phyloP scores from a whole-genome alignment of 2,113 vertebrate species.

The Corynorhinus townsendii region DNA sequence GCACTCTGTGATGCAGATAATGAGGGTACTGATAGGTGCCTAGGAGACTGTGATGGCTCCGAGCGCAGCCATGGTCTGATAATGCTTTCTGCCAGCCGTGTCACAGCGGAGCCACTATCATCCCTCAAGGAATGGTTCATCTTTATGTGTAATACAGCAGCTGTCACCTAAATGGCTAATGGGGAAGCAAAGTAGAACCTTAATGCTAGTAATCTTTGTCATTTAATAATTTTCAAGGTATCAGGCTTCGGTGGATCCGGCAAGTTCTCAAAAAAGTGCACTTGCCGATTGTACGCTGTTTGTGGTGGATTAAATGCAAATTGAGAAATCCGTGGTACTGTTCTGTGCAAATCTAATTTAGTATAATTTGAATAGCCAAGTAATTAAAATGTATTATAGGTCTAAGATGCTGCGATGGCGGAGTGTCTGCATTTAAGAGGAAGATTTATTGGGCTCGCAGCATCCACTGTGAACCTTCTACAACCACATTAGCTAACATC shows the following conservation, averaged over 20 bases:
- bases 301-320: slow-evolving; percentile 74
- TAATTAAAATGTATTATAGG: slow-evolving; percentile 89
- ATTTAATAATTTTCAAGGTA: slow-evolving; percentile 87
- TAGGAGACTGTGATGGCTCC: slow-evolving; percentile 93
- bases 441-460: slow-evolving; percentile 84
- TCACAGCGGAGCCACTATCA: slow-evolving; percentile 87
- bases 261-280: slow-evolving; percentile 73
- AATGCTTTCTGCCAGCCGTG: slow-evolving; percentile 88
- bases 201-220: slow-evolving; percentile 85
- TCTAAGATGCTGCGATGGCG: slow-evolving; percentile 80
- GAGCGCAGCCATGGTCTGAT: slow-evolving; percentile 94
- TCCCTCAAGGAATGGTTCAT: slow-evolving; percentile 88
- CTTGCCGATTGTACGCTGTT: slow-evolving; percentile 66
- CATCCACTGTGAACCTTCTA: slow-evolving; percentile 80
- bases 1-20: slow-evolving; percentile 94
- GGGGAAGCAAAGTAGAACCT: slow-evolving; percentile 84
- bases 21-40: slow-evolving; percentile 97
- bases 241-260: slow-evolving; percentile 76
- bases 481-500: slow-evolving; percentile 82
- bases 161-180: slow-evolving; percentile 90
- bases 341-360: slow-evolving; percentile 78
- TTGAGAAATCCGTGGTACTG: slow-evolving; percentile 75
- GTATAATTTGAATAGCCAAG: slow-evolving; percentile 81
- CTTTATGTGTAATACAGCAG: slow-evolving; percentile 89
- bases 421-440: slow-evolving; percentile 82